Evolutionary conservation across 2,888 invertebrate species (phyloP).

Genomic region (Hofmannophila pseudospretella): DNA sequence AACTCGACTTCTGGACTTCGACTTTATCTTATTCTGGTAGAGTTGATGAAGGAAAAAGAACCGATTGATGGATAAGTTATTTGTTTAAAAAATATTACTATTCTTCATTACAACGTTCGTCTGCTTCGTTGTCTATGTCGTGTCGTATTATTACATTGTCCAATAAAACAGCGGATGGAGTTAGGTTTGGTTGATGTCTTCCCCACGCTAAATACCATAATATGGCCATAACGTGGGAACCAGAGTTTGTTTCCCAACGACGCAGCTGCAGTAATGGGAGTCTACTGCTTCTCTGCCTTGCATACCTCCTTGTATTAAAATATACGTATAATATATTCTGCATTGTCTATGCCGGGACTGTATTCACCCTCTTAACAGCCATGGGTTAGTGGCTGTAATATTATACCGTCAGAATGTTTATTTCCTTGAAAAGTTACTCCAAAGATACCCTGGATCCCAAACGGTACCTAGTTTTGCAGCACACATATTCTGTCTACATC

Average conservation of each 20-base stretch:
- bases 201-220: conserved; percentile 11
- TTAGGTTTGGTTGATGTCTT: conserved; percentile 4
- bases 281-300: conserved; percentile 2
- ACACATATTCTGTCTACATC: too few species aligned
- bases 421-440: conserved; percentile 2
- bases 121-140: neutral
- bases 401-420: neutral
- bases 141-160: conserved; percentile 2
- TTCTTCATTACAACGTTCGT: too few species aligned
- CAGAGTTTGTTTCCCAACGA: conserved; percentile 5
- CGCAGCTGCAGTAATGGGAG: conserved; percentile 6
- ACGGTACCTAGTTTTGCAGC: too few species aligned
- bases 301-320: neutral
- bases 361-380: conserved; percentile 5
- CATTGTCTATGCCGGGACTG: conserved; percentile 1
- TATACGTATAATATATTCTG: conserved; percentile 7
- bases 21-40: too few species aligned
- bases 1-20: too few species aligned
- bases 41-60: too few species aligned
- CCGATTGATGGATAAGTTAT: too few species aligned
- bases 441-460: too few species aligned
- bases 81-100: too few species aligned
- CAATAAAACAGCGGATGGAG: conserved; percentile 9
- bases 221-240: conserved; percentile 9
- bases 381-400: neutral